These are phyloP conservation scores for Opisthograptis luteolata DNA, from an alignment of 2,888 invertebrate genomes.

Conservation along the genomic window DNA sequence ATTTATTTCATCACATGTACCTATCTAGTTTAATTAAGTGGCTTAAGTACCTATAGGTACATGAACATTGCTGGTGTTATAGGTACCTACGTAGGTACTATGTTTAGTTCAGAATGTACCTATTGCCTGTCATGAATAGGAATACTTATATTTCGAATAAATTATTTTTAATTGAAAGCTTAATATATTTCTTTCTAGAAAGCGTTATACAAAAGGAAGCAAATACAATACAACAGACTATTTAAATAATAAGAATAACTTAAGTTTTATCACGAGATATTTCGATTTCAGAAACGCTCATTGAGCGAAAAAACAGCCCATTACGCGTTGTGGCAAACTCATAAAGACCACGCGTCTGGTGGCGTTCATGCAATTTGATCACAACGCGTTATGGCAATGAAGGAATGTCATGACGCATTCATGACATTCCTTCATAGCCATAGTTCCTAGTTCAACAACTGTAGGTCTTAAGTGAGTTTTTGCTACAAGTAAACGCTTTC, in stretches of 20 bases:
- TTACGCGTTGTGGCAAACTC: no score
- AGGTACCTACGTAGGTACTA: no score
- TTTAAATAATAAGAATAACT: constrained; percentile 7
- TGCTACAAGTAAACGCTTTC: no score
- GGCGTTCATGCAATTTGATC: no score
- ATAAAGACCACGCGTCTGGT: no score
- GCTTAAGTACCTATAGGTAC: constrained; percentile 17
- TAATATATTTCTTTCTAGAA: constrained; percentile 17
- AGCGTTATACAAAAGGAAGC: constrained; percentile 21
- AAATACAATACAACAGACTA: constrained; percentile 13
- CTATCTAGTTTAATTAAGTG: constrained; percentile 29
- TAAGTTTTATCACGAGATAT: constrained; percentile 20
- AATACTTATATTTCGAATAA: constrained; percentile 12
- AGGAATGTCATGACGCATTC: no score
- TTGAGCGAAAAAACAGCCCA: no score
- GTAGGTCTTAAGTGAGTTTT: no score
- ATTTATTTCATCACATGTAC: constrained; percentile 33
- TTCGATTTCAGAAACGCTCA: neutral
- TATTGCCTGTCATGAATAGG: constrained; percentile 14
- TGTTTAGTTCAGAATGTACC: constrained; percentile 17
- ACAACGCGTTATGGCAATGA: no score
- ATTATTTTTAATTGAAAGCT: neutral
- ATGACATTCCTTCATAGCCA: no score
- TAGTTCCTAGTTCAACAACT: no score
- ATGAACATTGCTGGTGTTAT: no score